phyloP scores from a whole-genome alignment of 2,888 invertebrate species.

The Chirona hameri region DNA sequence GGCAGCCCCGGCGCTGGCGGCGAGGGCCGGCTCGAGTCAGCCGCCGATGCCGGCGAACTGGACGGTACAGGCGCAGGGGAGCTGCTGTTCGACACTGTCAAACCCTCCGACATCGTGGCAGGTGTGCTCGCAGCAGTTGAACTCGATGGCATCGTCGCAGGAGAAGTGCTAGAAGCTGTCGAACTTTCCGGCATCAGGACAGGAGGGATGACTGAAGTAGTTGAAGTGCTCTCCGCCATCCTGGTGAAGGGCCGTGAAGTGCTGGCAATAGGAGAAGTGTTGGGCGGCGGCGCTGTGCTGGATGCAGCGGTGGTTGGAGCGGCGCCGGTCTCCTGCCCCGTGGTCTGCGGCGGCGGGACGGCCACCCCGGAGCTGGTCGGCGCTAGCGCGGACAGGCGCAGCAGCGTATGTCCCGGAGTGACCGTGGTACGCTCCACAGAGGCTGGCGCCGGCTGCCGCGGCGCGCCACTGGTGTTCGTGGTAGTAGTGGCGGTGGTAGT shows the following conservation, averaged over 20 bases:
- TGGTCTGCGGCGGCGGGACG: no score
- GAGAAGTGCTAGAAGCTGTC: no score
- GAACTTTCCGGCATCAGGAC: no score
- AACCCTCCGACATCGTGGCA: not conserved
- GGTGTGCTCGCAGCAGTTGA: not conserved
- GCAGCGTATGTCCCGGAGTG: constrained; percentile 25
- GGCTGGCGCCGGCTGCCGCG: not conserved
- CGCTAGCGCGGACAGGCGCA: constrained; percentile 31
- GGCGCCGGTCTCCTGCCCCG: not conserved
- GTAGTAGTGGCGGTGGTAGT: constrained; percentile 13
- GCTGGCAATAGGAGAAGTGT: no score
- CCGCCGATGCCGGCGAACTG: not conserved
- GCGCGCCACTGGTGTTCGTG: no score
- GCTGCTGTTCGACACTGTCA: no score
- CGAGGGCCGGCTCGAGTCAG: not conserved
- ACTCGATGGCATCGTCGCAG: not conserved
- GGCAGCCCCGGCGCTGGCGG: not conserved
- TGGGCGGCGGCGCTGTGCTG: no score
- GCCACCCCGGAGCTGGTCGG: no score
- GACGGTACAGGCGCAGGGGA: not conserved
- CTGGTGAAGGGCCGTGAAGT: no score
- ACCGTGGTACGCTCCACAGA: not conserved
- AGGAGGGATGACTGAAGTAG: no score
- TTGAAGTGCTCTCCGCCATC: no score
- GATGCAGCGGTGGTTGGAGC: no score